Base-by-base conservation (phyloP, 92 coral and sea anemone species). In the Chrysogorgia sp. region DNA sequence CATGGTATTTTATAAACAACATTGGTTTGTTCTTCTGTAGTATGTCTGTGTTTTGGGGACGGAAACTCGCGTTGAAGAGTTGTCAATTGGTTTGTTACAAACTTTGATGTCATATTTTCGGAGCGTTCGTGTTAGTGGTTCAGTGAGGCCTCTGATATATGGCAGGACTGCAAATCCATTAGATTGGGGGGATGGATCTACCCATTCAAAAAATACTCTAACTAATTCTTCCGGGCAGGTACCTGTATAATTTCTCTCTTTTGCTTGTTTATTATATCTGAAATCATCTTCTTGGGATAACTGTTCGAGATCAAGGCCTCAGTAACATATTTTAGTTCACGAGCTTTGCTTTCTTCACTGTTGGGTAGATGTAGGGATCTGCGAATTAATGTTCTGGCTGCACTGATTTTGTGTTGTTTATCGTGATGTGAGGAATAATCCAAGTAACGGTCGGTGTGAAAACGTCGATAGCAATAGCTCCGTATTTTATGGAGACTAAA, bases 1-100 rank as follows among this genome's bases (percentile, higher is more conserved):
- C 81, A 75, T 1, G 67, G 81, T 10, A 58, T 75, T 25, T 75
- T 56, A 32, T 74, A 40, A 9, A 76, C 32, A 7, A 76, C 82
- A 33, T 61, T 74, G 10, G 49, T 55, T 56, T 57, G 66, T 55
- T 53, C 33, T 3, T 74, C 28, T 15, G 31, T 10, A 14, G 66
- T 31, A 7, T 25, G 67, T 37, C 67, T 74, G n/a, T 55, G 21
- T 59, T 74, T 74, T 32, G 63, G 66, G 7, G 66, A 55, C 30
- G 80, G 80, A 35, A 56, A 74, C 19, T 74, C 3, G 10, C 6
- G 52, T 37, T 33, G 28, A 1, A 74, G 48, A 17, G 80, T 74
- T 56, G 19, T 29, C 22, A 74, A 37, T n/a, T 31, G 67, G 80
- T 32, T 76, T 76, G 10, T 9, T 40, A 1, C 17, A 9, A 4